Conservation (phyloP, 2,797 vertebrate genomes). For the Vireo griseus region DNA sequence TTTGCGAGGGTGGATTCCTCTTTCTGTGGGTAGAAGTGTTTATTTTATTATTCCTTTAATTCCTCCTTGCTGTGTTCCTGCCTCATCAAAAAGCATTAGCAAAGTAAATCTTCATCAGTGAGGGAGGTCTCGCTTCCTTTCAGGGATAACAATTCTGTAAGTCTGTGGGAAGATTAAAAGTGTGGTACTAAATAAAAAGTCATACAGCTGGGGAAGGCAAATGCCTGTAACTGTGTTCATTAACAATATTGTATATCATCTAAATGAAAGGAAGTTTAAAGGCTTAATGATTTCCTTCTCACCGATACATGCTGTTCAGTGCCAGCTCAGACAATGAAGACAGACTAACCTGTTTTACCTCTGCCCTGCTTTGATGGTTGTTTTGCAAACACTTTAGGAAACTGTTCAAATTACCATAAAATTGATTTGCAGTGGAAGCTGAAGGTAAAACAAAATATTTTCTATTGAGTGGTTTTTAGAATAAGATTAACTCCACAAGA, state of each 20-base stretch:
- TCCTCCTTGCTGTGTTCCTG: not conserved
- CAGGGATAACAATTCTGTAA: constrained; percentile 22
- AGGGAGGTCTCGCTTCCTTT: constrained; percentile 40
- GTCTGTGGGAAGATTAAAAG: constrained; percentile 59
- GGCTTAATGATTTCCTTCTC: constrained; percentile 39
- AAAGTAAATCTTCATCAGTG: constrained; percentile 28
- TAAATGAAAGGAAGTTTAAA: constrained; percentile 42
- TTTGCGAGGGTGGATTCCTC: not conserved
- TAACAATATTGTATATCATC: constrained; percentile 37
- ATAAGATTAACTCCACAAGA: constrained; percentile 55
- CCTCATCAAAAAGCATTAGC: constrained; percentile 41
- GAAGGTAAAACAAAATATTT: not conserved
- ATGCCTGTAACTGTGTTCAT: constrained; percentile 8
- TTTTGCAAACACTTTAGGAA: constrained; percentile 45
- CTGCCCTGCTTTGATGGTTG: not conserved
- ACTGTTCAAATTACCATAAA: constrained; percentile 45
- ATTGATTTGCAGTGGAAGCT: constrained; percentile 27
- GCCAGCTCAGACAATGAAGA: not conserved
- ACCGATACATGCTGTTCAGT: not conserved
- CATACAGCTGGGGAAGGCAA: constrained; percentile 24
- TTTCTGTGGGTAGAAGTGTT: constrained; percentile 36
- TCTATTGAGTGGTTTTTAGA: constrained; percentile 27
- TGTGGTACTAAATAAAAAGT: constrained; percentile 24
- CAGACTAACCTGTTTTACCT: constrained; percentile 21
- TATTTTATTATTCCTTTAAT: constrained; percentile 29